A percentile compares a stretch with the other conserved stretches of the same genome.
These are phyloP conservation scores for Galbula dea DNA, from an alignment of 2,113 vertebrate genomes.

Conservation along the genomic window DNA sequence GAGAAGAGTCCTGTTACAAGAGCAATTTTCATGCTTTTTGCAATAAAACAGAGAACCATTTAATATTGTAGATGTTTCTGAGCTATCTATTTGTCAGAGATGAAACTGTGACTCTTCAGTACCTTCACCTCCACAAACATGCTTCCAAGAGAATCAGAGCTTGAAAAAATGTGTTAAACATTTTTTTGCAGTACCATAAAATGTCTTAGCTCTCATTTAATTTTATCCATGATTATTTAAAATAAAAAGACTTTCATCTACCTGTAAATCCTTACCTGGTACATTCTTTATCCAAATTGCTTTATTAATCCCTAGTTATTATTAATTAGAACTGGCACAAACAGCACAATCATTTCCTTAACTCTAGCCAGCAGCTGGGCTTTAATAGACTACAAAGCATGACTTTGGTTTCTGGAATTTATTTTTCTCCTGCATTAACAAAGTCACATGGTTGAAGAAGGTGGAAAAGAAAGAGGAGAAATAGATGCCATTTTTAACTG, in stretches of 20 bases:
- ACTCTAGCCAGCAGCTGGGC: constrained; percentile 48
- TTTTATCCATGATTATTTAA: constrained; percentile 58
- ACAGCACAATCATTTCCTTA: constrained; percentile 61
- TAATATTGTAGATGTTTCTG: neutral
- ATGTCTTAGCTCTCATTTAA: constrained; percentile 37
- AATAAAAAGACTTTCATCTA: constrained; percentile 54
- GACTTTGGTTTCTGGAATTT: constrained; percentile 52
- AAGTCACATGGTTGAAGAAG: neutral
- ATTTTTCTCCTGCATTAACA: constrained; percentile 38
- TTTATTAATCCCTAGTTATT: constrained; percentile 68
- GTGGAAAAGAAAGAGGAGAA: neutral
- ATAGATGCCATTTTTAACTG: constrained; percentile 1
- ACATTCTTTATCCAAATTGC: constrained; percentile 58
- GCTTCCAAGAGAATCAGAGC: constrained; percentile 23
- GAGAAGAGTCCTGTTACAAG: neutral
- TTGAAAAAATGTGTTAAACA: constrained; percentile 27
- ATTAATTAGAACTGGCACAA: constrained; percentile 66
- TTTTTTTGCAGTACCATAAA: constrained; percentile 28
- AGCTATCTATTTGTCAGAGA: neutral
- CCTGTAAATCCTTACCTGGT: constrained; percentile 63
- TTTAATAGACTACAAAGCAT: constrained; percentile 56
- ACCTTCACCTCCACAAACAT: neutral
- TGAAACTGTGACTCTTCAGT: neutral
- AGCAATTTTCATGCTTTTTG: neutral
- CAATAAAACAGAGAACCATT: neutral